These are phyloP conservation scores for Chrysina gloriosa DNA, from an alignment of 2,888 invertebrate genomes.

Conservation along the genomic window DNA sequence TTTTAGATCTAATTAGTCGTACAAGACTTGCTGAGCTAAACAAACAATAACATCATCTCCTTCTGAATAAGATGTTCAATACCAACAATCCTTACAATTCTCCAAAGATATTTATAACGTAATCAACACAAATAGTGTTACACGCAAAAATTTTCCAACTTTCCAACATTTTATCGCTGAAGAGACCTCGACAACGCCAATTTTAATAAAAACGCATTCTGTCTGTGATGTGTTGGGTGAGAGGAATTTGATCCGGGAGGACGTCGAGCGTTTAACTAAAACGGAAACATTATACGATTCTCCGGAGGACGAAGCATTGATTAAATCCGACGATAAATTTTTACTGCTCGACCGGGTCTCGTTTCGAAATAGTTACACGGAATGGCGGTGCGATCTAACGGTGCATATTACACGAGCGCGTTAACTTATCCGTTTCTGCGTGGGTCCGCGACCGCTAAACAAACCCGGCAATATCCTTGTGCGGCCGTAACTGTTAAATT, in stretches of 20 bases:
- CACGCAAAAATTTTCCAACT: too few relatives aligned
- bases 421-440: slow-evolving; percentile 11
- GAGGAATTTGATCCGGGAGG: slow-evolving; percentile 9
- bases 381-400: not conserved
- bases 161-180: too few relatives aligned
- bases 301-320: slow-evolving; percentile 29
- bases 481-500: slow-evolving; percentile 8
- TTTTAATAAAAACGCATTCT: slow-evolving; percentile 34
- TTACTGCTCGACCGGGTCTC: slow-evolving; percentile 31
- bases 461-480: slow-evolving; percentile 18
- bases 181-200: too few relatives aligned
- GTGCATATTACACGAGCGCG: slow-evolving; percentile 9
- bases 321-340: slow-evolving; percentile 38
- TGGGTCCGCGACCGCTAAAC: slow-evolving; percentile 1
- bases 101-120: too few relatives aligned
- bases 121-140: too few relatives aligned
- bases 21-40: too few relatives aligned
- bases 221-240: slow-evolving; percentile 13
- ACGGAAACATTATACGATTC: slow-evolving; percentile 32
- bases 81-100: too few relatives aligned
- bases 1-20: too few relatives aligned
- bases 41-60: too few relatives aligned
- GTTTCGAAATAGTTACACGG: slow-evolving; percentile 20
- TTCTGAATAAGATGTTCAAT: too few relatives aligned
- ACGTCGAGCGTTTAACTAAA: slow-evolving; percentile 26